phyloP scores from a whole-genome alignment of 2,113 vertebrate genomes.

The Rattus rattus region DNA sequence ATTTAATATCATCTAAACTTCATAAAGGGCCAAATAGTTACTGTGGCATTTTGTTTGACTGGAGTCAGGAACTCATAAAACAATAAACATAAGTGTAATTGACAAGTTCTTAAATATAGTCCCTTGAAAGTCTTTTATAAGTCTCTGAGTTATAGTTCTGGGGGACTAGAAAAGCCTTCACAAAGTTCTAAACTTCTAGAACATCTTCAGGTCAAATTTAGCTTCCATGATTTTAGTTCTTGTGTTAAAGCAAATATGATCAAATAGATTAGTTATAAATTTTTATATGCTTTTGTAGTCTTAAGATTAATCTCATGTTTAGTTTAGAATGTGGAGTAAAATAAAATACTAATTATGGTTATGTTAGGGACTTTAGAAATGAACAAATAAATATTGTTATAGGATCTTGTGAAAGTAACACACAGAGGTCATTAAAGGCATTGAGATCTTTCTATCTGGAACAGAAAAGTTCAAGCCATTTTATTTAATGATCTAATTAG shows the following conservation, averaged over 20 bases:
- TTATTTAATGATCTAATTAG: background rate
- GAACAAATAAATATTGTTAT: background rate
- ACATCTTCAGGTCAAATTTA: background rate
- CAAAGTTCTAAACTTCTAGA: slow-evolving; percentile 49
- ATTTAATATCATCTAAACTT: slow-evolving; percentile 18
- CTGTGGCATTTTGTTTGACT: slow-evolving; percentile 18
- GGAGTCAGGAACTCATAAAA: slow-evolving; percentile 58
- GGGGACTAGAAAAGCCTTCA: background rate
- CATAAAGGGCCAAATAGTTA: slow-evolving; percentile 3
- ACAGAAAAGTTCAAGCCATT: background rate
- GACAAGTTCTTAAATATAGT: slow-evolving; percentile 37
- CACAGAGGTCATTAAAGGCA: background rate
- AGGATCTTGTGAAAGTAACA: background rate
- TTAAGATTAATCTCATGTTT: background rate
- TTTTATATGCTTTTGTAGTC: background rate
- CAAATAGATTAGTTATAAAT: background rate
- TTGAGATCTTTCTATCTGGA: background rate
- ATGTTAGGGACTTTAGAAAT: background rate
- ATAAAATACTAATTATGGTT: background rate
- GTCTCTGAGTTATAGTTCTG: background rate
- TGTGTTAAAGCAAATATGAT: background rate
- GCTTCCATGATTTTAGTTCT: background rate
- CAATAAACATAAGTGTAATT: slow-evolving; percentile 52
- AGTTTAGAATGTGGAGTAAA: background rate
- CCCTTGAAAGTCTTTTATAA: slow-evolving; percentile 19